Conservation (phyloP, 2,113 vertebrate genomes). For the Ceyx cyanopectus region DNA sequence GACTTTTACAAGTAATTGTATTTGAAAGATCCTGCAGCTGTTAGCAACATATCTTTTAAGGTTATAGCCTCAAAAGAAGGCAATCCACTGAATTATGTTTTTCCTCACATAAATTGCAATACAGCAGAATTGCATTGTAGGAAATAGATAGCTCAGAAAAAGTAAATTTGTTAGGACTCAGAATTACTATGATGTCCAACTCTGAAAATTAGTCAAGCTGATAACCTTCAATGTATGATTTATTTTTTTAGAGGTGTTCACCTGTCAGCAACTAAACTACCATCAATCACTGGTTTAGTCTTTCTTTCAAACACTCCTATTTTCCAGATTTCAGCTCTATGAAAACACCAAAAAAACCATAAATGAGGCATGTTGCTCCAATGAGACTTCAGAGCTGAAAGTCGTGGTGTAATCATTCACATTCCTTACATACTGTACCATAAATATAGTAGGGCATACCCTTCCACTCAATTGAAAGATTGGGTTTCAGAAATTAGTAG, state of each 20-base stretch:
- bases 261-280: background rate
- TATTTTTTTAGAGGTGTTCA: background rate
- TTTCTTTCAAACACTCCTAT: background rate
- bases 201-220: background rate
- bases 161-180: background rate
- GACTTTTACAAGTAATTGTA: background rate
- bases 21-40: slow-evolving; percentile 40
- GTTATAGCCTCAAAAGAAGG: slow-evolving; percentile 14
- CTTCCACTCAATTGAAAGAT: background rate
- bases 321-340: background rate
- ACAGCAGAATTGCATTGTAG: background rate
- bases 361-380: background rate
- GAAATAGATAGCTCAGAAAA: slow-evolving; percentile 22
- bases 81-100: slow-evolving; percentile 9
- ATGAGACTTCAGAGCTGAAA: background rate
- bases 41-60: slow-evolving; percentile 31
- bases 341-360: background rate
- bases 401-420: background rate
- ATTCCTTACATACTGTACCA: background rate
- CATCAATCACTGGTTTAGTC: background rate
- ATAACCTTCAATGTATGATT: background rate
- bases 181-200: slow-evolving; percentile 19
- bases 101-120: background rate
- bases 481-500: background rate
- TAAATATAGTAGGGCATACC: background rate